These are phyloP conservation scores for Drosophila melanosoma DNA, from an alignment of 2,888 invertebrate genomes.

Conservation along the genomic window DNA sequence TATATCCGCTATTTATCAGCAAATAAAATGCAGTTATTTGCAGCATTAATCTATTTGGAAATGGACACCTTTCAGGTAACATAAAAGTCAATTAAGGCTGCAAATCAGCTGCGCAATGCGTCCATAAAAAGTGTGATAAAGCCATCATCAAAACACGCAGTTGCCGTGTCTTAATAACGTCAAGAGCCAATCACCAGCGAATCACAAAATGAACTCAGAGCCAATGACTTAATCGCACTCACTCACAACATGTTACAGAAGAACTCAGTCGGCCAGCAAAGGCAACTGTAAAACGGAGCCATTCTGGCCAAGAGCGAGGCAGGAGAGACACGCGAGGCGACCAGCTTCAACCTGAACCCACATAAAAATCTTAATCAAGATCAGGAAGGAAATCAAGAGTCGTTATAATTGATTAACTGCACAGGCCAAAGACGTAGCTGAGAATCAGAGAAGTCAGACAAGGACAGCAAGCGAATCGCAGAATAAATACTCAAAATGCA, in stretches of 20 bases:
- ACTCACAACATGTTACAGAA: constrained; percentile 20
- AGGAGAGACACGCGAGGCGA: constrained; percentile 28
- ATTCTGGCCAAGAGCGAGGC: constrained; percentile 5
- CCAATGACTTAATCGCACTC: constrained; percentile 67
- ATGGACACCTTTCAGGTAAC: constrained; percentile 20
- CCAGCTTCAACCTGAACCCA: constrained; percentile 51
- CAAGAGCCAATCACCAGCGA: constrained; percentile 37
- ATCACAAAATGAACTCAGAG: constrained; percentile 34
- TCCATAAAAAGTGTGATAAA: constrained; percentile 63
- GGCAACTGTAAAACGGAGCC: constrained; percentile 60
- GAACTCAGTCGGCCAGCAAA: constrained; percentile 9
- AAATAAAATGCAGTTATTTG: constrained; percentile 32
- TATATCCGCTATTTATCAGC: constrained; percentile 3
- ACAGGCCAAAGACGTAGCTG: constrained; percentile 38
- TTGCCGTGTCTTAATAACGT: constrained; percentile 53
- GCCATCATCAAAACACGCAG: constrained; percentile 66
- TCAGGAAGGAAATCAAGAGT: constrained; percentile 85
- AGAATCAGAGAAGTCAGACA: not conserved
- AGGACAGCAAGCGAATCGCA: constrained; percentile 3
- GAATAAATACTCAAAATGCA: constrained; percentile 62
- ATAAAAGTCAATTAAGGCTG: constrained; percentile 59
- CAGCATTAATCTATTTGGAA: not conserved
- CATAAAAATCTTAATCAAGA: constrained; percentile 81
- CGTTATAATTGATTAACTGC: constrained; percentile 84
- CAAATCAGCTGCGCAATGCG: constrained; percentile 44